Evolutionary conservation across 2,113 vertebrate genomes (phyloP), one percentile per base, ranked within the genome.

Genomic region (Bufo bufo): DNA sequence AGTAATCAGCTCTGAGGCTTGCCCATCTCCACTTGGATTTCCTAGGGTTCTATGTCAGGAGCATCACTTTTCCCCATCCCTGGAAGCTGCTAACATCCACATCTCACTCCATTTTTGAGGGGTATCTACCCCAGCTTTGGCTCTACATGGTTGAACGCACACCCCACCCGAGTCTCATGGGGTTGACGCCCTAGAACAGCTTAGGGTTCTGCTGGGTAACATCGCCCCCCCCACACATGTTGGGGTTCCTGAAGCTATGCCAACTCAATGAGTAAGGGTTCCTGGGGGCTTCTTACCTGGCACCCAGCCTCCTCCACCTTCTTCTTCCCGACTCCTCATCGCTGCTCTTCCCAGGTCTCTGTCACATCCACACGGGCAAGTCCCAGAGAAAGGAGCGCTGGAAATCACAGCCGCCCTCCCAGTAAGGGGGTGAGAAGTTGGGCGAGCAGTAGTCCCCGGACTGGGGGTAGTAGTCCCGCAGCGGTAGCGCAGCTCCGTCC

Each of bases 301-400:
- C 54, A 50, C 17, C 56, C 80, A 88, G 80, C 80, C 86, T 56
- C 56, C 80, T 83, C 86, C 79, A 13, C 63, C 82, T 83, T 83
- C 77, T 20, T 54, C 80, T 58, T 82, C 43, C 86, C 78, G 66
- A 71, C 56, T 88, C 87, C 23, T 82, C 87, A 84, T 88, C 45
- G 58, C 47, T 75, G 54, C 87, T 81, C 84, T 52, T 85, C 52
- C 45, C 72, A 47, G 23, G 66, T 59, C 78, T 72, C 78, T 56
- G 80, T 88, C 87, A 88, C 87, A 88, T 88, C 87, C 87, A 88
- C 80, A 63, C 52, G 63, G 33, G 49, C 77, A 80, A 81, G 85
- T 87, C 85, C 86, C 54, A 33, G 54, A 58, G 77, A 77, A 33
- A 69, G 10, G 11, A 82, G 47, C 69, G 54, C 5, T 6, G 77